Conservation (phyloP, 2,888 invertebrate genomes). For the Dione juno region DNA sequence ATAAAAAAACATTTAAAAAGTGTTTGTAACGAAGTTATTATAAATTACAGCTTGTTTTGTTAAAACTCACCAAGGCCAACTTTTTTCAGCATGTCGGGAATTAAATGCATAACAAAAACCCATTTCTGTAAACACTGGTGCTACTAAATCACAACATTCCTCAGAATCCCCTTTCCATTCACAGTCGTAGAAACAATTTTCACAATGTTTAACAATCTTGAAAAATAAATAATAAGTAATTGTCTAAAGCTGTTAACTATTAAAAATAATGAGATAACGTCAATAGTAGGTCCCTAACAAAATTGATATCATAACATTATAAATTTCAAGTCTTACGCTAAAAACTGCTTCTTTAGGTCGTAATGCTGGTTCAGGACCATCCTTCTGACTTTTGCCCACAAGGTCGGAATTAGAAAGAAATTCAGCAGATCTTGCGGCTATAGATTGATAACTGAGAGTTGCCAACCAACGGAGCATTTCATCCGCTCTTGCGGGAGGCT, state of each 20-base stretch:
- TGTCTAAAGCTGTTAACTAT: neutral
- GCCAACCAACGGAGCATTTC: constrained; percentile 75
- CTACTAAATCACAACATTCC: constrained; percentile 86
- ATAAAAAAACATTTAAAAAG: neutral
- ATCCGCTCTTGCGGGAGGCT: constrained; percentile 62
- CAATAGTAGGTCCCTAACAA: neutral
- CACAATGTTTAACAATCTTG: constrained; percentile 85
- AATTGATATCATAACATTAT: neutral
- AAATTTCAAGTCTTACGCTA: constrained; percentile 55
- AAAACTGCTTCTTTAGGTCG: constrained; percentile 71
- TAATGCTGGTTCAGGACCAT: constrained; percentile 52
- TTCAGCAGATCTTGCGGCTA: constrained; percentile 58
- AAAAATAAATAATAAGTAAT: constrained; percentile 25
- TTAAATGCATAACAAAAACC: constrained; percentile 91
- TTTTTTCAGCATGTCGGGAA: constrained; percentile 82
- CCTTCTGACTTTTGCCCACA: constrained; percentile 51
- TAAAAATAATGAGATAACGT: neutral
- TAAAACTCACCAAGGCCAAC: constrained; percentile 79
- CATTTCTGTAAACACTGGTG: constrained; percentile 88
- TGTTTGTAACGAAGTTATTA: neutral
- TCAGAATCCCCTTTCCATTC: constrained; percentile 87
- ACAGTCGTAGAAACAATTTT: constrained; percentile 85
- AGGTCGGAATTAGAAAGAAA: constrained; percentile 60
- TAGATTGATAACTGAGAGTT: constrained; percentile 71
- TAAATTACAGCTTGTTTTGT: neutral